Conservation (phyloP, 2,888 invertebrate species). For the Cremastobaeus sp. region DNA sequence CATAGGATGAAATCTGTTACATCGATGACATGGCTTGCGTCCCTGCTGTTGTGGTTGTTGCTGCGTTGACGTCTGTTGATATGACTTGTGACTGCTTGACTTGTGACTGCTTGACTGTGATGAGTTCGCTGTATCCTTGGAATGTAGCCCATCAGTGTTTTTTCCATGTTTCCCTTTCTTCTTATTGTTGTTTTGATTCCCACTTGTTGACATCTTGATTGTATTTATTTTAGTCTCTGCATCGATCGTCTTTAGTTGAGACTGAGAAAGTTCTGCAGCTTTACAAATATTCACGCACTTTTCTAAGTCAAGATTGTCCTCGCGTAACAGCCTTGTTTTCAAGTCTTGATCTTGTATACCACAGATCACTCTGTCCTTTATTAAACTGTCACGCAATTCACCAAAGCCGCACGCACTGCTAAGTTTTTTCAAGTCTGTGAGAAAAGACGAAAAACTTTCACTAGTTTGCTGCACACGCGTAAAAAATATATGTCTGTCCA, state of each 20-base stretch:
- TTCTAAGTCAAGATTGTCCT: constrained; percentile 36
- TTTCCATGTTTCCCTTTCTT: not conserved
- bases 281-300: constrained; percentile 43
- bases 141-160: not conserved
- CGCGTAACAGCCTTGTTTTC: constrained; percentile 40
- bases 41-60: not conserved
- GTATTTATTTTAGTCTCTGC: constrained; percentile 7
- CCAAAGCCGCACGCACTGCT: constrained; percentile 58
- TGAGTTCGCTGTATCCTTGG: not conserved
- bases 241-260: constrained; percentile 9
- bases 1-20: constrained; percentile 12
- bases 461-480: constrained; percentile 45
- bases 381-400: constrained; percentile 49
- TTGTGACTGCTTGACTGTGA: not conserved
- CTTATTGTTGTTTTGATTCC: not conserved
- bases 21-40: constrained; percentile 21
- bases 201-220: not conserved
- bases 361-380: constrained; percentile 48
- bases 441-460: constrained; percentile 52
- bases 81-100: too few relatives aligned
- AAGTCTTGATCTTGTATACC: constrained; percentile 39
- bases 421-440: constrained; percentile 53
- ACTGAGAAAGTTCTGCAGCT: constrained; percentile 41
- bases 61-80: not conserved
- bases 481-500: constrained; percentile 62